These are phyloP conservation scores for Botia kubotai DNA, from an alignment of 2,797 vertebrate species.

Conservation along the genomic window DNA sequence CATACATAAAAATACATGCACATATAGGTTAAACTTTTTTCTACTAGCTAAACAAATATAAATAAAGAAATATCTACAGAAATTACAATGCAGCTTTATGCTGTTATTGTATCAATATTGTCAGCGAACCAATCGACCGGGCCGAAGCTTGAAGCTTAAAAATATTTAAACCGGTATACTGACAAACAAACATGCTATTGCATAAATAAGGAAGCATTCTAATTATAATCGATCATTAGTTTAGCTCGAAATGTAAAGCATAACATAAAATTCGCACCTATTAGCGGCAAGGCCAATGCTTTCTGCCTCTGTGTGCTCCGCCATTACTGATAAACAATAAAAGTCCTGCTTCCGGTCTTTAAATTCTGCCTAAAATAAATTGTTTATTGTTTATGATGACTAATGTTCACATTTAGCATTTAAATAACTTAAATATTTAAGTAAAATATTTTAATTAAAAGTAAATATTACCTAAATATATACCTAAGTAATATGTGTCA, in stretches of 20 bases:
- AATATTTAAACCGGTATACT: not conserved
- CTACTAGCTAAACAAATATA: not conserved
- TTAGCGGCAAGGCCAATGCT: slow-evolving; percentile 79
- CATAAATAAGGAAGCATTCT: not conserved
- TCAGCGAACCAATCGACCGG: slow-evolving; percentile 10
- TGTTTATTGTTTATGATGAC: not conserved
- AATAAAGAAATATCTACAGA: not conserved
- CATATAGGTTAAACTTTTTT: not conserved
- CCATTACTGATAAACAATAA: slow-evolving; percentile 77
- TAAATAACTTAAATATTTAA: no score
- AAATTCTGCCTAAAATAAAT: not conserved
- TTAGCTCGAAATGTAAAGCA: not conserved
- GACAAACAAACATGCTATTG: not conserved
- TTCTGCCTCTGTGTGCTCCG: slow-evolving; percentile 86
- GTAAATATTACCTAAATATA: no score
- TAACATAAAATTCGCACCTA: slow-evolving; percentile 71
- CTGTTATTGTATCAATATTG: slow-evolving; percentile 23
- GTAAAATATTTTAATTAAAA: no score
- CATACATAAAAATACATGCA: not conserved
- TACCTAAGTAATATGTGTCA: no score
- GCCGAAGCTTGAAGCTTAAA: slow-evolving; percentile 17
- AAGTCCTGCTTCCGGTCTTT: slow-evolving; percentile 39
- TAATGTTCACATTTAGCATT: no score
- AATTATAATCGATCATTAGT: not conserved
- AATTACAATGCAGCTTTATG: not conserved